These are phyloP conservation scores for Atopsyche davidsoni DNA, from an alignment of 1,140 invertebrate genomes.

Conservation along the genomic window DNA sequence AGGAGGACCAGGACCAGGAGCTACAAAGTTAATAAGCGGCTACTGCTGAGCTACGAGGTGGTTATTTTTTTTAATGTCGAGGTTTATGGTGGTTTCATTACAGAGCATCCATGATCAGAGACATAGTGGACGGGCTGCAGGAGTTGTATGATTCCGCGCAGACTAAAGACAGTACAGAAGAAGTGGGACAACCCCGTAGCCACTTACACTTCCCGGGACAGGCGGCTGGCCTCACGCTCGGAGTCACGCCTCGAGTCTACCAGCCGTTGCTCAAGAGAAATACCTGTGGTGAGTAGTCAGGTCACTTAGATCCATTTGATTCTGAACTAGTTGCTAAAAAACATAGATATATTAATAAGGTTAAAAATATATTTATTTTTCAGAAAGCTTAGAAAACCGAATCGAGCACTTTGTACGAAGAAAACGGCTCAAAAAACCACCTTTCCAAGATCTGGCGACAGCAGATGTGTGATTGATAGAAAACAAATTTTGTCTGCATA, in stretches of 20 bases:
- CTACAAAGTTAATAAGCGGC: too few species aligned
- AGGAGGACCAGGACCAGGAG: too few species aligned
- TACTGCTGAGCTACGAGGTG: too few species aligned
- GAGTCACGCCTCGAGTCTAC: conserved; percentile 62
- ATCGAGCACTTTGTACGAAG: conserved; percentile 69
- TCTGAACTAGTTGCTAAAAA: conserved; percentile 1
- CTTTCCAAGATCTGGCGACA: not conserved
- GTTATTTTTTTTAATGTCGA: conserved; percentile 3
- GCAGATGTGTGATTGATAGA: too few species aligned
- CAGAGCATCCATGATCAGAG: conserved; percentile 67
- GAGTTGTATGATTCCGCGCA: too few species aligned
- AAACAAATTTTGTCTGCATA: too few species aligned
- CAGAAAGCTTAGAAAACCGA: conserved; percentile 68
- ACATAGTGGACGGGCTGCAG: conserved; percentile 59
- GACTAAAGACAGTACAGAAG: conserved; percentile 26
- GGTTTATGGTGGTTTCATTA: too few species aligned
- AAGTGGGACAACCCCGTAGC: conserved; percentile 23
- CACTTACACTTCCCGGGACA: conserved; percentile 39
- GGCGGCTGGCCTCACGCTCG: conserved; percentile 58
- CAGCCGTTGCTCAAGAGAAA: conserved; percentile 65
- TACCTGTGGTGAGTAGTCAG: conserved; percentile 60
- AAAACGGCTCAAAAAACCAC: conserved; percentile 24
- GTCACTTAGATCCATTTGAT: not conserved
- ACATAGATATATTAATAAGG: conserved; percentile 11
- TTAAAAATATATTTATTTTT: conserved; percentile 36